Percentiles rank a stretch among this genome's conserved stretches.
Conservation (phyloP, 2,888 invertebrate genomes). For the Exephanes ischioxanthus region DNA sequence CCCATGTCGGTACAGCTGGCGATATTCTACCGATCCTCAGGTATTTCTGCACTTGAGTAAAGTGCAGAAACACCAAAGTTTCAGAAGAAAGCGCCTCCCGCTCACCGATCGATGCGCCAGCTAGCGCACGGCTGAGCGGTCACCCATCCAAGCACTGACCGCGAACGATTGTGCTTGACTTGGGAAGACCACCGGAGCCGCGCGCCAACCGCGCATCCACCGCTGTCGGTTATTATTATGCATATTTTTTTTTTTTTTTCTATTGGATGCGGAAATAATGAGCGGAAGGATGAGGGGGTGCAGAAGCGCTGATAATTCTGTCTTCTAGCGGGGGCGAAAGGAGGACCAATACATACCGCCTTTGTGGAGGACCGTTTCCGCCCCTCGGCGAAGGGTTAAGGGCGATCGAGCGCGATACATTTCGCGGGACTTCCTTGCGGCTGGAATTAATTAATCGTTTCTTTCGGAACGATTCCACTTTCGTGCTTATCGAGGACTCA, state of each 20-base stretch:
- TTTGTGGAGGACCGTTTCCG: background rate
- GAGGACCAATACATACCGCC: constrained; percentile 16
- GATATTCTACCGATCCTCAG: no score
- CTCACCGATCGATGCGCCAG: no score
- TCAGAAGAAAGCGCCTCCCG: no score
- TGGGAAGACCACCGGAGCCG: no score
- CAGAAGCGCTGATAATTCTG: constrained; percentile 38
- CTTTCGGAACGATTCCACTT: constrained; percentile 11
- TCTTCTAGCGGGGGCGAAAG: constrained; percentile 7
- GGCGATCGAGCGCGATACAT: constrained; percentile 41
- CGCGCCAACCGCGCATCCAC: no score
- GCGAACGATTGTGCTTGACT: no score
- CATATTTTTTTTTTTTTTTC: background rate
- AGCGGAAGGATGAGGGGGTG: constrained; percentile 19
- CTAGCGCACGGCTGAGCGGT: no score
- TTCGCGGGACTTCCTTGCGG: background rate
- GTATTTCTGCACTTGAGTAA: no score
- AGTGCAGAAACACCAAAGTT: no score
- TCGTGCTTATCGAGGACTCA: background rate
- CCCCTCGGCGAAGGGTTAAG: constrained; percentile 41
- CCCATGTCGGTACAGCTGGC: no score
- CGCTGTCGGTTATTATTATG: no score
- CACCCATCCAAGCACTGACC: no score
- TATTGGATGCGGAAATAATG: constrained; percentile 21
- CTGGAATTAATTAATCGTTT: constrained; percentile 40